phyloP scores from a whole-genome alignment of 92 coral and sea anemone species.

The Siderastrea radians region DNA sequence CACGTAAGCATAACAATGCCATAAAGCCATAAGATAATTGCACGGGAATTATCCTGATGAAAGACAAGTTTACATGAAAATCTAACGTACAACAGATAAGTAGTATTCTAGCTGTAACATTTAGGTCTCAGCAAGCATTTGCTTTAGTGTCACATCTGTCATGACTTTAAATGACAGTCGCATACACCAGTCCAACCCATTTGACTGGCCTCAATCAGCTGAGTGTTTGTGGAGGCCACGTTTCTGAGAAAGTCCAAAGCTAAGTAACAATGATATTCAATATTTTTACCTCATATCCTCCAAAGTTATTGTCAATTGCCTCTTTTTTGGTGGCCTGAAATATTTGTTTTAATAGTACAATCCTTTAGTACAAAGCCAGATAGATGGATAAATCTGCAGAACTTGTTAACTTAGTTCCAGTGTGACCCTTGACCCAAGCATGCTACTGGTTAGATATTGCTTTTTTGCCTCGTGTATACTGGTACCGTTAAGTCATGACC shows the following conservation, averaged over 20 bases:
- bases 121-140: too few species aligned
- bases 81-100: neutral
- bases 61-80: neutral
- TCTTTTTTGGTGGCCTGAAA: constrained; percentile 98
- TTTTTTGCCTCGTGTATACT: too few species aligned
- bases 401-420: too few species aligned
- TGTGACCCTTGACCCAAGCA: too few species aligned
- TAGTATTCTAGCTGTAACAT: neutral
- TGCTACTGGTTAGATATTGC: too few species aligned
- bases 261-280: neutral
- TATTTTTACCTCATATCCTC: constrained; percentile 92
- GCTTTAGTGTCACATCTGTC: too few species aligned
- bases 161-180: neutral
- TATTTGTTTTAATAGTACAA: neutral
- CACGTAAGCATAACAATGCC: too few species aligned
- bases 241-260: neutral
- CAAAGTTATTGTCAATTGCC: constrained; percentile 96
- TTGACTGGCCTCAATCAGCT: neutral
- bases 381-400: too few species aligned
- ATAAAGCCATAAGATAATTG: too few species aligned
- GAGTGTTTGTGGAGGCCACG: neutral
- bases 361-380: neutral
- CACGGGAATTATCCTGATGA: too few species aligned
- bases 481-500: too few species aligned
- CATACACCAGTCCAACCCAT: neutral